Evolutionary conservation across 2,888 invertebrate species (phyloP).

Genomic region (Drosophila maculinotata): DNA sequence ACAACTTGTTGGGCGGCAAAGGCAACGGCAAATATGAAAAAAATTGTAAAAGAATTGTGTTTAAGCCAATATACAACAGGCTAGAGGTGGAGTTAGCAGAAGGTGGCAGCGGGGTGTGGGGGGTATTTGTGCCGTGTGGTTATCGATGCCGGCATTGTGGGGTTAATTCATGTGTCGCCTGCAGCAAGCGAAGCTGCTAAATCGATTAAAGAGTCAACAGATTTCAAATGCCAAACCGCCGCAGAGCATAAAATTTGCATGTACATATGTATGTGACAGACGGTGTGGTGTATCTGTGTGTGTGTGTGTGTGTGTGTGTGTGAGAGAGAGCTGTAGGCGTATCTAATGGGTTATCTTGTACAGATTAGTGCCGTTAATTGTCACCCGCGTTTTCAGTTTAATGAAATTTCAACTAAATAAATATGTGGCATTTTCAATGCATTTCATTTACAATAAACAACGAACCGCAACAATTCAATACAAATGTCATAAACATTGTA

Average conservation of each 20-base stretch:
- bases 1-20: conserved; percentile 65
- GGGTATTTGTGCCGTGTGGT: conserved; percentile 24
- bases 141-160: conserved; percentile 63
- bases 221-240: conserved; percentile 40
- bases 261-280: conserved; percentile 4
- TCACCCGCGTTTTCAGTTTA: conserved; percentile 3
- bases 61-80: conserved; percentile 31
- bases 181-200: conserved; percentile 66
- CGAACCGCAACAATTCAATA: conserved; percentile 61
- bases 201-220: conserved; percentile 77
- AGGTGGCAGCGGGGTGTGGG: no score
- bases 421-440: conserved; percentile 37
- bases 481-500: conserved; percentile 36
- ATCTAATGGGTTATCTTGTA: conserved; percentile 25
- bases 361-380: conserved; percentile 45
- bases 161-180: conserved; percentile 80
- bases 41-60: conserved; percentile 15
- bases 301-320: neutral
- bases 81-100: neutral
- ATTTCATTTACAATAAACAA: conserved; percentile 55
- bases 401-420: conserved; percentile 34
- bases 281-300: neutral
- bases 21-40: neutral
- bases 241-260: conserved; percentile 44
- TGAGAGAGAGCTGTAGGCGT: conserved; percentile 2